Base-by-base conservation (phyloP, 2,797 vertebrate genomes). In the Aldrovandia affinis region DNA sequence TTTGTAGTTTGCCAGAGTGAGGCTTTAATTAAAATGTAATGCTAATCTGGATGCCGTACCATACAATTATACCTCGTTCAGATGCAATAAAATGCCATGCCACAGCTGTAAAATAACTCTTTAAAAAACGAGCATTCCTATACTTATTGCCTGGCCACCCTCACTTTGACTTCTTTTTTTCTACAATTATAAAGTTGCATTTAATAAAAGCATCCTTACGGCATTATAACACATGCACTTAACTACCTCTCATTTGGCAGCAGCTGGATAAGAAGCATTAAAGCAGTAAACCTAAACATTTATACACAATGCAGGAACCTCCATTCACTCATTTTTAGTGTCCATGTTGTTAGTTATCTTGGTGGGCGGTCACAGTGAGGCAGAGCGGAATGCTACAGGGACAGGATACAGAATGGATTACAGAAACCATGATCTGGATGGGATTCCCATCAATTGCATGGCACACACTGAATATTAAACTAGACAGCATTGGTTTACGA, bases 1-100 rank as follows among this genome's bases (percentile, higher is more conserved):
- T 86, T 86, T 88, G 85, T 87, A 86, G 87, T 91, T 85, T 57
- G 33, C 79, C 75, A 78, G 82, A 87, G 80, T 20, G 68, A 84
- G 83, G 78, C 15, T 81, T 81, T 84, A 82, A 88, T 90, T 86
- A 89, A 89, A 85, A 68, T 30, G 61, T 63, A 65, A 78, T 79
- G 82, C 86, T 84, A 84, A 85, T 88, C 79, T 65, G 61, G 68
- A 85, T 78, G 30, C 70, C 30, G 59, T n/a, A 81, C 68, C 79
- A 79, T 79, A 79, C 81, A 84, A 87, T 86, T 85, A 83, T 85
- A 75, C 77, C 78, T 61, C 30, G 81, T 79, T 86, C 9, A 22
- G 3, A 85, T 82, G 20, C 63, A 57, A 85, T 87, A 68, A 85
- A 87, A 65, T 78, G 83, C 57, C 81, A 65, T 50, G 59, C 59